Evolutionary conservation across 1,140 invertebrate species (phyloP).

Genomic region (Drosophila varians): DNA sequence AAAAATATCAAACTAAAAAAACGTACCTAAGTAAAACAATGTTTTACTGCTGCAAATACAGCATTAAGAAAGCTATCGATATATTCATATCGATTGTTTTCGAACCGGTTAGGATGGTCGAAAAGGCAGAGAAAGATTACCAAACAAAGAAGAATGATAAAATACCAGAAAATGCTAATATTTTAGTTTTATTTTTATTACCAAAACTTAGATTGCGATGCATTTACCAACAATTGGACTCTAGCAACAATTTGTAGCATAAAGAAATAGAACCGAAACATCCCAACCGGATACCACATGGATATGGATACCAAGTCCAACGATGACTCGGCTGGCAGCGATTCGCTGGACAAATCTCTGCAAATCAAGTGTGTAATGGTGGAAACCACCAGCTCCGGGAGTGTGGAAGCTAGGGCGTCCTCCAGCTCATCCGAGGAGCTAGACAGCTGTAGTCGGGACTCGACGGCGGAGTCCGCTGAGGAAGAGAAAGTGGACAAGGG

Average conservation of each 20-base stretch:
- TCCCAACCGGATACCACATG: conserved; percentile 39
- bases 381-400: conserved; percentile 44
- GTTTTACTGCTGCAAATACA: too few species aligned
- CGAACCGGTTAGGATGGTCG: too few species aligned
- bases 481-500: conserved; percentile 8
- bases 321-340: conserved; percentile 72
- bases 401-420: conserved; percentile 1
- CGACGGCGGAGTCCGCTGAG: conserved; percentile 32
- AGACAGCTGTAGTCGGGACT: conserved; percentile 60
- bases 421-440: conserved; percentile 22
- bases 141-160: too few species aligned
- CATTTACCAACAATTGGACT: conserved; percentile 26
- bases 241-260: conserved; percentile 8
- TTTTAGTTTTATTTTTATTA: conserved; percentile 11
- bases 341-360: conserved; percentile 79
- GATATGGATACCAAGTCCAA: conserved; percentile 66
- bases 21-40: too few species aligned
- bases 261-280: conserved; percentile 7
- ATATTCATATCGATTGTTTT: too few species aligned
- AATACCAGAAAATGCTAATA: conserved; percentile 6
- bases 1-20: too few species aligned
- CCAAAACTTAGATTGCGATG: conserved; percentile 41
- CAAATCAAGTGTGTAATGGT: conserved; percentile 78
- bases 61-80: too few species aligned
- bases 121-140: too few species aligned